Percentiles rank a stretch among this genome's conserved stretches.
Conservation (phyloP, 1,140 invertebrate species). For the Lanistes nyassanus region DNA sequence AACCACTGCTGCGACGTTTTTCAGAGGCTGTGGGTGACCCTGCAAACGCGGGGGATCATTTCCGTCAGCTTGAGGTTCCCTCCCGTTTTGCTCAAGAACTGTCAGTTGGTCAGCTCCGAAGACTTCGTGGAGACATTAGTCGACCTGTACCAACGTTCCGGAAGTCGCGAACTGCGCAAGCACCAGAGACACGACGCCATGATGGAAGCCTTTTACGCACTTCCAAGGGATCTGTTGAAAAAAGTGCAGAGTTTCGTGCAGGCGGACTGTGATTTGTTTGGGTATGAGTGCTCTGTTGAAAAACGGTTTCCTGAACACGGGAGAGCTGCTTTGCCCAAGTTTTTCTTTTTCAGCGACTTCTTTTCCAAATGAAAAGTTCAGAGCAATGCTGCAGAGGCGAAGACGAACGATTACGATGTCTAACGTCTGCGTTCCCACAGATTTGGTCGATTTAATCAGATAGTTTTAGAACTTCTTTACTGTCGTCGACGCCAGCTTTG, state of each 20-base stretch:
- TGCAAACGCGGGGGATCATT: slow-evolving; percentile 17
- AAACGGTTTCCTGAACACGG: not conserved
- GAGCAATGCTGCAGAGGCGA: no score
- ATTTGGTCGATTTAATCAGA: no score
- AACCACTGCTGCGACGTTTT: not conserved
- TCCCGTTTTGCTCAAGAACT: not conserved
- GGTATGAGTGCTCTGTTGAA: slow-evolving; percentile 6
- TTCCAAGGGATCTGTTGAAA: not conserved
- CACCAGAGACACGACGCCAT: slow-evolving; percentile 17
- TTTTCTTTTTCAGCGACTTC: no score
- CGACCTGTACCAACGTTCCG: slow-evolving; percentile 5
- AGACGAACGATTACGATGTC: no score
- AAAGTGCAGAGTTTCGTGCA: slow-evolving; percentile 4
- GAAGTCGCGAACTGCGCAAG: slow-evolving; percentile 2
- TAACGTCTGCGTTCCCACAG: no score
- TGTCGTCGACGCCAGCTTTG: no score
- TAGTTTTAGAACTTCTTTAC: no score
- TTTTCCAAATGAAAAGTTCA: no score
- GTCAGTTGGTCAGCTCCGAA: not conserved
- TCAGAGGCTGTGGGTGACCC: not conserved
- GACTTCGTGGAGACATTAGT: not conserved
- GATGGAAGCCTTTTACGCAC: slow-evolving; percentile 15
- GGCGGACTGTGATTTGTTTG: slow-evolving; percentile 7
- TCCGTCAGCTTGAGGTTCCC: slow-evolving; percentile 3
- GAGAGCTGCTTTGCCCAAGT: no score